Evolutionary conservation across 2,888 invertebrate genomes (phyloP).

Genomic region (Scaptomyza reducta): DNA sequence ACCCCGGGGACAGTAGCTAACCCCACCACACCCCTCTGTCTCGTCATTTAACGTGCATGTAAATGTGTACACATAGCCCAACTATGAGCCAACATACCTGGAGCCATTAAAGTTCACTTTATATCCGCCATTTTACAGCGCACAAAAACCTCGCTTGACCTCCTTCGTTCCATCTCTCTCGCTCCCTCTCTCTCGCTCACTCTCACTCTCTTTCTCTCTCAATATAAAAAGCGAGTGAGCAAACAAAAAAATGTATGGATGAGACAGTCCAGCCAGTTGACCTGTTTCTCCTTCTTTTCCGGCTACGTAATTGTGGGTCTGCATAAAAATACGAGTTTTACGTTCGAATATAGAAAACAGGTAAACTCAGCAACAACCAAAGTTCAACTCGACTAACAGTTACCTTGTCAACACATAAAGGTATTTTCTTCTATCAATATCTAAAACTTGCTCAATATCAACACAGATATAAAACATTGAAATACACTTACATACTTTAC

Average conservation of each 20-base stretch:
- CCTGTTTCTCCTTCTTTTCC: constrained; percentile 1
- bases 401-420: constrained; percentile 8
- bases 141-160: constrained; percentile 11
- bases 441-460: no score
- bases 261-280: constrained; percentile 11
- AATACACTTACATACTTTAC: no score
- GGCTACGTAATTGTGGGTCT: constrained; percentile 56
- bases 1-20: constrained; percentile 16
- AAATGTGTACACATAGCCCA: constrained; percentile 57
- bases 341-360: constrained; percentile 49
- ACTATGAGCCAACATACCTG: constrained; percentile 50
- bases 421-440: no score
- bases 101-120: constrained; percentile 73
- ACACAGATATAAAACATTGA: no score
- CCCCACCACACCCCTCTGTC: constrained; percentile 14
- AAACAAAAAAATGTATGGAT: constrained; percentile 13
- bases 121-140: constrained; percentile 62
- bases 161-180: not conserved
- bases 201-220: not conserved
- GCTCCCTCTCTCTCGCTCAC: not conserved
- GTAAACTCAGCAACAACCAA: not conserved
- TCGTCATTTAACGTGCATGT: constrained; percentile 74
- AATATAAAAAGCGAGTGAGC: constrained; percentile 20
- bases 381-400: constrained; percentile 5
- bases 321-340: constrained; percentile 80